Base-by-base conservation (phyloP, 1,140 invertebrate species). In the Anthonomus grandis region DNA sequence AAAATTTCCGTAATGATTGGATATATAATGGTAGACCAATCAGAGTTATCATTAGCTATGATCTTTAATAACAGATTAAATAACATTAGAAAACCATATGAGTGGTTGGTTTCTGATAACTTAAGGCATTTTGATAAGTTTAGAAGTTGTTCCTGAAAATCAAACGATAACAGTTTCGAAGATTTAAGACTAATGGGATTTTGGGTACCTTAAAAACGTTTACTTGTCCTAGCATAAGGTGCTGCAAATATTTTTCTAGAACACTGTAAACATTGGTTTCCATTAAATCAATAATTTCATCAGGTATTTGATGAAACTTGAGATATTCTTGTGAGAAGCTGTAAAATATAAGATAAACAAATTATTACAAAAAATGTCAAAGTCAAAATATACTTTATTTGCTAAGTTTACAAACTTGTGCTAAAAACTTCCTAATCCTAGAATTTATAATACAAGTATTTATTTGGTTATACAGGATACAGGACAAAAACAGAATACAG, bases 61-160 rank as follows among this genome's bases (percentile, higher is more conserved):
- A 47, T 37, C 12, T 24, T 3, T 5, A 55, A 34, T 19, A 55
- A 25, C 27, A 37, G 46, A 18, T 27, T 24, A n/a, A 55, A 17
- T n/a, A 55, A 38, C 3, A 9, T 38, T 22, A 55, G 12, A 13
- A 38, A 17, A 34, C 52, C 52, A 31, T 15, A 1, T 0, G 42
- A 34, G 13, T 36, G 15, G 17, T 42, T 45, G 9, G 21, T 12
- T 13, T 24, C 21, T 10, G 17, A 15, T n/a, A 2, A 24, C 12
- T 54, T 18, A 13, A 21, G 1, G 10, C 9, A 31, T 8, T 36
- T 21, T 12, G 41, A 24, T 13, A 24, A 25, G 1, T 34, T 34
- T 31, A 18, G 6, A 13, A 48, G 18, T 19, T 18, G 24, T 9
- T 31, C 24, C 46, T 48, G 18, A 31, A 48, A 34, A 13, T 3